Evolutionary conservation across 2,888 invertebrate genomes (phyloP).

Genomic region (Gryllus longicercus): DNA sequence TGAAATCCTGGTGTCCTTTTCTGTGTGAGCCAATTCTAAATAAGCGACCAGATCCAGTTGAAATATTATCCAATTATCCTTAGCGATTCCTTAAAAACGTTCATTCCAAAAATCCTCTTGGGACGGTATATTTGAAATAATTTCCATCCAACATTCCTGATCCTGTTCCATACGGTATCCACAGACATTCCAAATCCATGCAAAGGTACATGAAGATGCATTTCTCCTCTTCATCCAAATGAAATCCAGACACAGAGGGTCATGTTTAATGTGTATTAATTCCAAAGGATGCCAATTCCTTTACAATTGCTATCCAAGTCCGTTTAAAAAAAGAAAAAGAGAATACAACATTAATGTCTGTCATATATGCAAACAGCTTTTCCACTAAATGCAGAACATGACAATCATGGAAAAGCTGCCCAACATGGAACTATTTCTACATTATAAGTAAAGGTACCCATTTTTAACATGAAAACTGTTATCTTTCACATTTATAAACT

Average conservation of each 20-base stretch:
- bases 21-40: background rate
- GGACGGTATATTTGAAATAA: constrained; percentile 9
- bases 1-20: constrained; percentile 7
- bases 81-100: background rate
- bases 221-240: constrained; percentile 30
- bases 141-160: constrained; percentile 17
- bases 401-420: background rate
- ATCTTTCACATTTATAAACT: background rate
- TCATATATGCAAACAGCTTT: constrained; percentile 8
- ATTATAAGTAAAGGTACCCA: background rate
- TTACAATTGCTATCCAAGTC: constrained; percentile 36
- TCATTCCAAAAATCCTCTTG: constrained; percentile 7
- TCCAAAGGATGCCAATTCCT: constrained; percentile 35
- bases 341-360: constrained; percentile 34
- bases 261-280: constrained; percentile 29
- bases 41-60: background rate
- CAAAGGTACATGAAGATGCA: constrained; percentile 22
- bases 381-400: background rate
- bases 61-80: background rate
- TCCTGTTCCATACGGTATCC: constrained; percentile 10
- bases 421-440: background rate
- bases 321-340: constrained; percentile 35
- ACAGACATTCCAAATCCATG: constrained; percentile 6
- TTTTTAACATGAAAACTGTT: background rate
- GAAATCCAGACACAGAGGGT: constrained; percentile 26